Conservation (phyloP, 2,797 vertebrate species). For the Myotis findleyi region DNA sequence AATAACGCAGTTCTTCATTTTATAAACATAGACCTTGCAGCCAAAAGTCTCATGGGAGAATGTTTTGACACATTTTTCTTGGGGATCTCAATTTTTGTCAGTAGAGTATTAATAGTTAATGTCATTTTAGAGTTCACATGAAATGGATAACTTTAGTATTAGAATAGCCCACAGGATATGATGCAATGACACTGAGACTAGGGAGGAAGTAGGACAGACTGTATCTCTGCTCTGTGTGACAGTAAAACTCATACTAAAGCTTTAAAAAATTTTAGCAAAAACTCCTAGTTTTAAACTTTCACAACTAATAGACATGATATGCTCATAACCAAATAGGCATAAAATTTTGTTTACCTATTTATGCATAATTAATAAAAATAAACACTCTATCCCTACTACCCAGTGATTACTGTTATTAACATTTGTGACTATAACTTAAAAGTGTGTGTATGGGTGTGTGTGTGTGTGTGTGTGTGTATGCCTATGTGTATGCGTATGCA, state of each 20-base stretch:
- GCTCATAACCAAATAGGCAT: not conserved
- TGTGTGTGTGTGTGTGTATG: not conserved
- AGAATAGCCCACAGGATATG: not conserved
- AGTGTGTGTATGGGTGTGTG: not conserved
- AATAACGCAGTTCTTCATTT: not conserved
- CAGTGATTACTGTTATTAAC: not conserved
- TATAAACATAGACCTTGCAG: constrained; percentile 19
- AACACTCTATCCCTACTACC: not conserved
- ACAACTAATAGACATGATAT: not conserved
- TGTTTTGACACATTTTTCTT: constrained; percentile 49
- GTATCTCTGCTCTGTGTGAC: not conserved
- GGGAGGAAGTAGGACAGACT: not conserved
- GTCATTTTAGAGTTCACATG: constrained; percentile 34
- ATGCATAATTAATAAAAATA: not conserved
- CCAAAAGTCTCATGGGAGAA: not conserved
- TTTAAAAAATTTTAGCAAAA: not conserved
- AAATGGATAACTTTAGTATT: constrained; percentile 1
- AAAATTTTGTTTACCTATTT: not conserved
- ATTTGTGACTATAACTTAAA: not conserved
- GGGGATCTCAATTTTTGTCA: constrained; percentile 37
- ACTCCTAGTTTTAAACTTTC: not conserved
- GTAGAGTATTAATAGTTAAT: constrained; percentile 27
- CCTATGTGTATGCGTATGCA: not conserved
- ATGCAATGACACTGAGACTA: not conserved
- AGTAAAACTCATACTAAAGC: not conserved